Base-by-base conservation (phyloP, 2,888 invertebrate genomes). In the Xanthia icteritia region DNA sequence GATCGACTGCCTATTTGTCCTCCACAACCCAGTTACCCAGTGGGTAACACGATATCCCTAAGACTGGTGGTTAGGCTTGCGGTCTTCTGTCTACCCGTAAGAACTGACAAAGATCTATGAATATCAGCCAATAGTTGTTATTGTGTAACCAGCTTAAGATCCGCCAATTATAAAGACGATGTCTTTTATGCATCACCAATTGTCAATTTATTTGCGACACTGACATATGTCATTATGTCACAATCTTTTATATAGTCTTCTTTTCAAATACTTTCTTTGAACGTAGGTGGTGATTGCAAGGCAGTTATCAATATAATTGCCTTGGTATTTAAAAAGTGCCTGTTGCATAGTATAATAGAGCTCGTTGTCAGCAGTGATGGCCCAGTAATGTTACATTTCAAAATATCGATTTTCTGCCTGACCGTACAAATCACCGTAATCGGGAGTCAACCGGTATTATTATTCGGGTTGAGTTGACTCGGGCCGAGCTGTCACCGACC, bases 251-350 rank as follows among this genome's bases (percentile, higher is more conserved):
- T 77, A 3, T 1, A 2, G 6, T 31, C 0, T 31, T 71, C 79
- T 79, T 78, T 64, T 72, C n/a, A 58, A 79, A 51, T 45, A 42
- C 78, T 78, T 79, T 78, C 64, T 78, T 51, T 79, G 5, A 15
- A 9, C 11, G 71, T 58, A 71, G 48, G 56, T 31, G 77, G 11
- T 64, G 63, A 64, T 78, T 79, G 63, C 79, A 64, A 56, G 27
- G n/a, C 1, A 15, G n/a, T 17, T 58, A 71, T 79, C 56, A 71
- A 42, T 48, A 17, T 79, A 77, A 77, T 71, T 79, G 77, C 3
- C 5, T 56, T 64, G 79, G 31, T 64, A 71, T 71, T 77, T 79
- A 27, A 56, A 61, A 48, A 23, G n/a, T 51, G 6, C 4, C 48
- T 48, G 27, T 74, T 74, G 27, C 61, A 20, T 31, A 17, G 31